A percentile compares a stretch with the other conserved stretches of the same genome.
Conservation (phyloP, 2,797 vertebrate species). For the Esox masquinongy region DNA sequence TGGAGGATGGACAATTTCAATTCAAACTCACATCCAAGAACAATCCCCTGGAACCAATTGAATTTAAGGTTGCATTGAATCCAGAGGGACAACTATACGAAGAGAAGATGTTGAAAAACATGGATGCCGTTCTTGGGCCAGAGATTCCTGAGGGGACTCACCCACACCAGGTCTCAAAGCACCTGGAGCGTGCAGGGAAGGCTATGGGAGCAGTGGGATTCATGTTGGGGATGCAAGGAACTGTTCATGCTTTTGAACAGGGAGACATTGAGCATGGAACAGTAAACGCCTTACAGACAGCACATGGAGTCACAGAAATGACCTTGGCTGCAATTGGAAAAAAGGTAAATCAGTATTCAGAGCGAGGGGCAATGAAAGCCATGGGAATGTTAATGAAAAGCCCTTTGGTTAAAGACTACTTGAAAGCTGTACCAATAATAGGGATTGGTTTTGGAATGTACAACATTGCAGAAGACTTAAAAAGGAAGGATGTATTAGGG, state of each 20-base stretch:
- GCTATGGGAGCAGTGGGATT: constrained; percentile 35
- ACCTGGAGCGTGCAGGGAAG: constrained; percentile 26
- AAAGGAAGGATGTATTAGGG: constrained; percentile 28
- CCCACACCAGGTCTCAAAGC: constrained; percentile 11
- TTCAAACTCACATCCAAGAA: constrained; percentile 25
- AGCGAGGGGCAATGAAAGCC: constrained; percentile 17
- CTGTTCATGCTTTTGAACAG: constrained; percentile 42
- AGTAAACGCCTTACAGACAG: constrained; percentile 28
- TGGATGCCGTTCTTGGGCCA: constrained; percentile 26
- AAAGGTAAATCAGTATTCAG: constrained; percentile 16
- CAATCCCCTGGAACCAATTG: neutral
- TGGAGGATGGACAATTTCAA: constrained; percentile 36
- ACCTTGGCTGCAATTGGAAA: constrained; percentile 36
- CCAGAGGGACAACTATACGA: constrained; percentile 28
- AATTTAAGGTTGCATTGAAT: constrained; percentile 27
- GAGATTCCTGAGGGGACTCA: constrained; percentile 3
- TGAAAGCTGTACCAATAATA: constrained; percentile 28
- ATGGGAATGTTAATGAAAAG: constrained; percentile 18
- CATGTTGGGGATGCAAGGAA: constrained; percentile 43
- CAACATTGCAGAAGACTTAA: constrained; percentile 8
- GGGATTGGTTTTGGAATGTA: constrained; percentile 55
- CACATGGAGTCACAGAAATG: constrained; percentile 43
- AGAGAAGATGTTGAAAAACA: constrained; percentile 25
- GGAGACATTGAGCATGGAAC: constrained; percentile 39
- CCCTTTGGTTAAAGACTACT: neutral